Conservation (phyloP, 2,797 vertebrate species). For the Semaprochilodus insignis region DNA sequence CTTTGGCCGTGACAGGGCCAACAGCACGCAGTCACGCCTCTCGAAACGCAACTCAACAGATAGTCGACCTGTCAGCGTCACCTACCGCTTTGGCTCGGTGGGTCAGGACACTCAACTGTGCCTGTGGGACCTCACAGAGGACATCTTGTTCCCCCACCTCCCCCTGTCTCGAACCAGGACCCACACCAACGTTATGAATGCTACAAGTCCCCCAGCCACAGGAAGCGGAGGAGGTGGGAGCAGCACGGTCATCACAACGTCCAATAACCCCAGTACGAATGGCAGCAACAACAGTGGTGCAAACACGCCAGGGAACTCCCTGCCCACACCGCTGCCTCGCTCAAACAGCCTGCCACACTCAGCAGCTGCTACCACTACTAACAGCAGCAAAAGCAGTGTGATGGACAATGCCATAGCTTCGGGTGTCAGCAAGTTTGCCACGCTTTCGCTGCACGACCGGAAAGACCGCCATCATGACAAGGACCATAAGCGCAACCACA, state of each 20-base stretch:
- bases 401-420: conserved; percentile 90
- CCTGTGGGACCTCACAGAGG: conserved; percentile 98
- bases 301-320: conserved; percentile 82
- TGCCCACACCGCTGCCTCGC: conserved; percentile 88
- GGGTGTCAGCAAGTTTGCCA: conserved; percentile 95
- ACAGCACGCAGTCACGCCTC: conserved; percentile 93
- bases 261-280: conserved; percentile 75
- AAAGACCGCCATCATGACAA: conserved; percentile 96
- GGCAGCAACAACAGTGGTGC: conserved; percentile 84
- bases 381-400: conserved; percentile 87
- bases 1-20: conserved; percentile 87
- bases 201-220: conserved; percentile 86
- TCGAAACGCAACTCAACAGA: conserved; percentile 97
- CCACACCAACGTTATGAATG: conserved; percentile 97
- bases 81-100: conserved; percentile 95
- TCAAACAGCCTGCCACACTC: conserved; percentile 98
- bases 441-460: conserved; percentile 94
- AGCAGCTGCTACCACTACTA: conserved; percentile 83
- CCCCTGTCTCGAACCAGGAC: conserved; percentile 95
- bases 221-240: conserved; percentile 81
- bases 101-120: conserved; percentile 98
- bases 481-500: conserved; percentile 98
- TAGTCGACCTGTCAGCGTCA: conserved; percentile 93
- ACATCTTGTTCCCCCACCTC: conserved; percentile 96
- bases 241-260: conserved; percentile 31